Evolutionary conservation across 2,113 vertebrate species (phyloP), one percentile per base, ranked within the genome.

Genomic region (Nettapus auritus): DNA sequence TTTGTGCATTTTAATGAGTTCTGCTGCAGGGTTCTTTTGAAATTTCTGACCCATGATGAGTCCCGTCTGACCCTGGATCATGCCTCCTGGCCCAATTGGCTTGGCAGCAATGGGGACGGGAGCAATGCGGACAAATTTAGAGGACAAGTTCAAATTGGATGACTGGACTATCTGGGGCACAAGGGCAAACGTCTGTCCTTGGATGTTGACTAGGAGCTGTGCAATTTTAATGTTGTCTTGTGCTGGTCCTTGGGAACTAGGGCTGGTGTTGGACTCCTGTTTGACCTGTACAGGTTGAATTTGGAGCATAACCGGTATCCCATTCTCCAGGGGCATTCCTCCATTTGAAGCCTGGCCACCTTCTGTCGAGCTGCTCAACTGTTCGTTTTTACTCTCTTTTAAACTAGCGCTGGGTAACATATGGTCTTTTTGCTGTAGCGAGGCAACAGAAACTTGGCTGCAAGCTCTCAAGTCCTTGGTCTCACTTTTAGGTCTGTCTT

Each of bases 1-100:
- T 97, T 99, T 99, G 97, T 99, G 99, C 99, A 99, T 99, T 98
- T 99, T 99, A 96, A 99, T 98, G 74, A 99, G 98, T 98, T 99
- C 99, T 3, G 98, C 98, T 56, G 99, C 98, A 1, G 98, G 98
- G 85, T 98, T 99, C 98, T 99, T 99, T 96, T 98, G 98, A 96
- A 99, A 99, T 98, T 99, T 99, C 96, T 99, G 99, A 92, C 98
- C 98, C 96, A 98, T 83, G 63, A 99, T 98, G 94, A 99, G 97
- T 56, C 98, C 97, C 0, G 97, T 94, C 59, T 98, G 98, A 66
- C 97, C 97, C 5, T 98, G 97, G 70, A 98, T 96, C 93, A 98
- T 97, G 33, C 99, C 97, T 44, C 97, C 98, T 4, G 98, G 97
- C 74, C 98, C 98, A 38, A 98, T 79, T 33, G 99, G 99, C 94